phyloP scores from a whole-genome alignment of 2,113 vertebrate genomes.

The Hippocampus guttulatus region DNA sequence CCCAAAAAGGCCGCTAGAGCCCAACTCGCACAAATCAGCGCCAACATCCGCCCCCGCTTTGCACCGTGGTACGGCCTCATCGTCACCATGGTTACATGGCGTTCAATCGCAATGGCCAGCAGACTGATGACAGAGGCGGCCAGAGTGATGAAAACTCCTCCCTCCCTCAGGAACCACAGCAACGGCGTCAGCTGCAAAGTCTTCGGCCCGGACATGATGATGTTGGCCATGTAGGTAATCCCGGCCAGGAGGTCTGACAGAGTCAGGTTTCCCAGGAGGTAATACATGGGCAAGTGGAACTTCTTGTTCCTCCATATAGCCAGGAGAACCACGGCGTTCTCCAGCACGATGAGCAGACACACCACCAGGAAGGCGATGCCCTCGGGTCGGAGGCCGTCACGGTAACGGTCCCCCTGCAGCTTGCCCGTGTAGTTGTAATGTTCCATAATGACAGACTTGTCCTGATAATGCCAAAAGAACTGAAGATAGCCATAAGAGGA shows the following conservation, averaged over 20 bases:
- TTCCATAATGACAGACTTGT: conserved; percentile 70
- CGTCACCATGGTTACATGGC: conserved; percentile 83
- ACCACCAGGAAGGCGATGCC: conserved; percentile 75
- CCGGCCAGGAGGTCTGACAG: conserved; percentile 86
- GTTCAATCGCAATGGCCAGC: conserved; percentile 86
- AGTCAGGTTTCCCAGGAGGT: conserved; percentile 85
- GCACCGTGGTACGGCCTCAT: conserved; percentile 74
- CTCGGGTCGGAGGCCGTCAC: conserved; percentile 73
- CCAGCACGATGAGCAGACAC: conserved; percentile 81
- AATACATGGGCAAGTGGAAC: conserved; percentile 88
- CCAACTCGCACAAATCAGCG: conserved; percentile 80
- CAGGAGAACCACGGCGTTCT: conserved; percentile 82
- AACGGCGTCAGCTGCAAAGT: conserved; percentile 80
- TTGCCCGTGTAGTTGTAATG: conserved; percentile 89
- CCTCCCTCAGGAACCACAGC: conserved; percentile 85
- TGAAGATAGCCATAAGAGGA: conserved; percentile 34
- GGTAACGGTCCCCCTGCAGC: conserved; percentile 74
- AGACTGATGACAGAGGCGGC: conserved; percentile 84
- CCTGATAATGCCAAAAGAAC: conserved; percentile 70
- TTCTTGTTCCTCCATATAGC: conserved; percentile 86
- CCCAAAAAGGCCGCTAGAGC: conserved; percentile 75
- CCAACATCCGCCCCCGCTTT: conserved; percentile 74
- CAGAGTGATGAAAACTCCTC: conserved; percentile 84
- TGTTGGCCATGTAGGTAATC: conserved; percentile 83
- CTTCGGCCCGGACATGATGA: conserved; percentile 79